Base-by-base conservation (phyloP, 2,888 invertebrate species). In the Meloe dianella region DNA sequence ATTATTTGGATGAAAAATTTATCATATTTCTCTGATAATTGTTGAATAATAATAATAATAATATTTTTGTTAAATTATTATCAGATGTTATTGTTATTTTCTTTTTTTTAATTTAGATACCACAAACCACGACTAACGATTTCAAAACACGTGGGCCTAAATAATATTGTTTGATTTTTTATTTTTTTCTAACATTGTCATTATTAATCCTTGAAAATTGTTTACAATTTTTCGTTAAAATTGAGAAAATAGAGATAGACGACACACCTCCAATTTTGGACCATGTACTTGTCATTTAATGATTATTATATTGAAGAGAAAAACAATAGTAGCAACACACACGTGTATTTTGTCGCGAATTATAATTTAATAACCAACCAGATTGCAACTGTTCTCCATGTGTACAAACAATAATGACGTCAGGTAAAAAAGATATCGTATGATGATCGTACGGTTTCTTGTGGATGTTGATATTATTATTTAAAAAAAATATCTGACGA, bases 221-320 rank as follows among this genome's bases (percentile, higher is more conserved):
- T 47, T 47, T 47, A 47, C 47, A 20, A 20, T 47, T 47, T 47
- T 1, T n/a, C n/a, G 12, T 38, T 6, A 14, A 38, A 14, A 7
- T 14, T 38, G n/a, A 17, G 20, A 38, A n/a, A n/a, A 38, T n/a
- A 38, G 9, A 20, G 6, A 47, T 20, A 9, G 1, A 20, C 3
- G 47, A 47, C 47, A 47, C 47, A 47, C 47, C 47, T 47, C 47
- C 47, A 47, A 47, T 47, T 47, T 47, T 20, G 17, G 9, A 47
- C 47, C 8, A 17, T 10, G 14, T 20, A 20, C 51, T 22, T 12
- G 17, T 51, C 0, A 47, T 51, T 51, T 22, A n/a, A n/a, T n/a
- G n/a, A 5, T 51, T 51, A 3, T 22, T 22, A 10, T 51, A n/a
- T 7, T 20, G 0, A 2, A 7, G 41, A 47, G 47, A 22, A 22